phyloP scores from a whole-genome alignment of 1,140 invertebrate genomes.

The Pogonus chalceus region DNA sequence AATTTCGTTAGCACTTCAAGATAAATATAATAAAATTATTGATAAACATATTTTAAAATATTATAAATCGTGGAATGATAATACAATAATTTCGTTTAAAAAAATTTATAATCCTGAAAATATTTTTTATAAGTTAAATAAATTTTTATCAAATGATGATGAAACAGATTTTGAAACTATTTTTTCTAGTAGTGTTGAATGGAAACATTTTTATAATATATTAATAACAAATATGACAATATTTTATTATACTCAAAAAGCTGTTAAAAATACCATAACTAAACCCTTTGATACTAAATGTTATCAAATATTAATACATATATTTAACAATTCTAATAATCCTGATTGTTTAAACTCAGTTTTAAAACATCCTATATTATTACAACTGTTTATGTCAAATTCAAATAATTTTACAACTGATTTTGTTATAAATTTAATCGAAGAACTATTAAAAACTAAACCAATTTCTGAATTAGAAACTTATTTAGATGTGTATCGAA shows the following conservation, averaged over 20 bases:
- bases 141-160: constrained; percentile 26
- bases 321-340: neutral
- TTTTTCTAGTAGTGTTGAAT: constrained; percentile 21
- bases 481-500: constrained; percentile 35
- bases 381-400: constrained; percentile 43
- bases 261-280: neutral
- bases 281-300: constrained; percentile 25
- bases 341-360: constrained; percentile 21
- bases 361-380: constrained; percentile 41
- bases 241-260: neutral
- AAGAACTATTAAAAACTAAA: constrained; percentile 27
- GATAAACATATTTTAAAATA: neutral
- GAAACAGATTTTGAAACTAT: neutral
- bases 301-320: constrained; percentile 22
- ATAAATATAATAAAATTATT: neutral
- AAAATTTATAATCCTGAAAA: constrained; percentile 27
- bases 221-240: neutral
- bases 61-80: neutral
- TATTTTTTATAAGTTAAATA: constrained; percentile 15
- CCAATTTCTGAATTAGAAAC: constrained; percentile 30
- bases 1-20: neutral
- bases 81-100: constrained; percentile 13
- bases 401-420: constrained; percentile 35
- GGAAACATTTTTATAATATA: constrained; percentile 11
- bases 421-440: constrained; percentile 36